Base-by-base conservation (phyloP, 2,797 vertebrate species). In the Myioborus miniatus region DNA sequence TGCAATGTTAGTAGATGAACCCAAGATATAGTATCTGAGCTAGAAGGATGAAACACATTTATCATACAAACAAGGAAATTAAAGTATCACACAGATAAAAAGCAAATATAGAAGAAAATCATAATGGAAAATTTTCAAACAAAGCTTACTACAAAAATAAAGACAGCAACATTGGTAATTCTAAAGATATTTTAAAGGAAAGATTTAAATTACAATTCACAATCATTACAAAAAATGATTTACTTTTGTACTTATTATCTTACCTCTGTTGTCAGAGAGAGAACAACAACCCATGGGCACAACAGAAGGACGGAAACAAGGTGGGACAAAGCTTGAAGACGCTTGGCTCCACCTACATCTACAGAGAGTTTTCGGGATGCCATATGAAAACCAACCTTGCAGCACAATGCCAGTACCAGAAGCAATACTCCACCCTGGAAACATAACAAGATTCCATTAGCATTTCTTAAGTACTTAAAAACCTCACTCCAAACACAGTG, bases 341-440 rank as follows among this genome's bases (percentile, higher is more conserved):
- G 99, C 87, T 99, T 99, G 39, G 98, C 97, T 93, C 99, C 99
- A 30, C 99, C 99, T 4, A 99, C 94, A 97, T 99, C 99, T 81
- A 99, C 95, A 5, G 99, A 99, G 1, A 99, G 97, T 90, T 99
- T 99, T 97, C 98, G 98, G 92, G 99, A 99, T 89, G 98, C 99
- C 24, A 99, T 98, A 93, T 99, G 98, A 96, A 99, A 99, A 91
- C 98, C 99, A 97, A 99, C 99, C 97, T 99, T 99, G 95, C 99
- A 98, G 93, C 98, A 99, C 94, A 99, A 97, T 19, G 99, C 98
- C 86, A 98, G 97, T 92, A 99, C 99, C 79, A 99, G 98, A 97
- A 99, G 97, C 87, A 99, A 98, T 16, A 99, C 99, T 68, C 99
- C 99, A 71, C 99, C 99, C 99, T 99, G 94, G 24, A 92, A 97